Percentiles rank a stretch among this genome's conserved stretches.
phyloP scores from a whole-genome alignment of 2,888 invertebrate genomes.

The Epinotia ramella region DNA sequence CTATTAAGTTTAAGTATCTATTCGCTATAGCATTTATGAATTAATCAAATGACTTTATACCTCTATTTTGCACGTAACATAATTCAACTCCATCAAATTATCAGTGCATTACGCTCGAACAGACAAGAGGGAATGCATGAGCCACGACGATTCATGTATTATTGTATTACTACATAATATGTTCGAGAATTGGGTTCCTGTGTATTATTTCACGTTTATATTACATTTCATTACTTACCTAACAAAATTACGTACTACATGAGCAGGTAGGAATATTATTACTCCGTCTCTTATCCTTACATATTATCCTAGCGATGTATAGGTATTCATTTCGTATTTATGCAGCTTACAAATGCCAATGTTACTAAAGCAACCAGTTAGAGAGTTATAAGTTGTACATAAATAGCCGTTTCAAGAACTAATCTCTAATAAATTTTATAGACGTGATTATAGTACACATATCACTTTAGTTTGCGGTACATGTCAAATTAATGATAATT shows the following conservation, averaged over 20 bases:
- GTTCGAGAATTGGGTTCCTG: too few species aligned
- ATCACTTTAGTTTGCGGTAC: slow-evolving; percentile 35
- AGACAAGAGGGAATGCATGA: too few species aligned
- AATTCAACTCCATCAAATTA: too few species aligned
- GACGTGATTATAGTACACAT: slow-evolving; percentile 31
- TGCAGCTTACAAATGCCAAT: slow-evolving; percentile 3
- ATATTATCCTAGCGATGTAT: neutral
- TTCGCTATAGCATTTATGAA: neutral
- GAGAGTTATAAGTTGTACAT: neutral
- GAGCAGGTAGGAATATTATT: neutral
- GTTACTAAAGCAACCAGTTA: slow-evolving; percentile 13
- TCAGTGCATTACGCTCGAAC: too few species aligned
- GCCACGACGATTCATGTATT: too few species aligned
- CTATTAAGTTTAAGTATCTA: neutral
- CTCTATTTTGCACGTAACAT: too few species aligned
- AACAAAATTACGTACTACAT: too few species aligned
- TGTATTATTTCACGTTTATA: too few species aligned
- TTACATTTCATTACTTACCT: too few species aligned
- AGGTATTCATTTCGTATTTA: neutral
- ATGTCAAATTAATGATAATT: slow-evolving; percentile 36
- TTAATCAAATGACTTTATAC: neutral
- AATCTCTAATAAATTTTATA: slow-evolving; percentile 14
- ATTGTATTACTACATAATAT: too few species aligned
- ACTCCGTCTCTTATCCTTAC: too few species aligned
- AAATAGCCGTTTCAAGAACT: slow-evolving; percentile 15